phyloP scores from a whole-genome alignment of 2,888 invertebrate species.

The Spisula subtruncata region DNA sequence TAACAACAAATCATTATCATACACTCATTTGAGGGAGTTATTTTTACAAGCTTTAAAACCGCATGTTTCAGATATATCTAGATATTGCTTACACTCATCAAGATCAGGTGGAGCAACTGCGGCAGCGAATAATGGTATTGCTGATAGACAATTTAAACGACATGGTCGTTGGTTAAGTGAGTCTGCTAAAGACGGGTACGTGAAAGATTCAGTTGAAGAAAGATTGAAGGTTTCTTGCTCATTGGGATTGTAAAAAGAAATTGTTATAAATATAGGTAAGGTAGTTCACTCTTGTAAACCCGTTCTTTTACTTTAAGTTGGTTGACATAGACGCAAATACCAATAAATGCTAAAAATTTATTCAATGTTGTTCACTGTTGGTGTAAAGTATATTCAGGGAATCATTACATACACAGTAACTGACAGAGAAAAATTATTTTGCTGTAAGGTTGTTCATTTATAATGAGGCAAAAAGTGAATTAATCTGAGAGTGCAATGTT shows the following conservation, averaged over 20 bases:
- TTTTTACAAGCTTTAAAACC: slow-evolving; percentile 48
- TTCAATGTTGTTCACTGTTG: too few relatives aligned
- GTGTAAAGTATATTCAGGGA: too few relatives aligned
- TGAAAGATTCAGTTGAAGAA: slow-evolving; percentile 8
- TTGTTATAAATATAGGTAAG: too few relatives aligned
- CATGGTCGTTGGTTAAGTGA: slow-evolving; percentile 45
- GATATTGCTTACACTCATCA: slow-evolving; percentile 39
- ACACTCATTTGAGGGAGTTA: slow-evolving; percentile 43
- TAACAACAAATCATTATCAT: slow-evolving; percentile 29
- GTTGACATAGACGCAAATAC: too few relatives aligned
- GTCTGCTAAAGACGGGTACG: slow-evolving; percentile 31
- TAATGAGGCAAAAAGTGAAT: too few relatives aligned
- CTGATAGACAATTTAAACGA: slow-evolving; percentile 51
- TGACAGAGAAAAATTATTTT: too few relatives aligned
- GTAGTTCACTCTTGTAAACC: too few relatives aligned
- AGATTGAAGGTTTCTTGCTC: slow-evolving; percentile 32
- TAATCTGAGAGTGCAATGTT: too few relatives aligned
- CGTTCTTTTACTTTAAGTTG: too few relatives aligned
- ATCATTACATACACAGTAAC: too few relatives aligned
- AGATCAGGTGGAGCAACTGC: slow-evolving; percentile 48
- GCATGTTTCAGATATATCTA: slow-evolving; percentile 46
- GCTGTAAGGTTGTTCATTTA: too few relatives aligned
- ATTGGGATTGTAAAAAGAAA: slow-evolving; percentile 21
- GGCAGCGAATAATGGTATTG: slow-evolving; percentile 44
- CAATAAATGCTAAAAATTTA: too few relatives aligned